Evolutionary conservation across 2,888 invertebrate species (phyloP).

Genomic region (Eudasyphora cyanicolor): DNA sequence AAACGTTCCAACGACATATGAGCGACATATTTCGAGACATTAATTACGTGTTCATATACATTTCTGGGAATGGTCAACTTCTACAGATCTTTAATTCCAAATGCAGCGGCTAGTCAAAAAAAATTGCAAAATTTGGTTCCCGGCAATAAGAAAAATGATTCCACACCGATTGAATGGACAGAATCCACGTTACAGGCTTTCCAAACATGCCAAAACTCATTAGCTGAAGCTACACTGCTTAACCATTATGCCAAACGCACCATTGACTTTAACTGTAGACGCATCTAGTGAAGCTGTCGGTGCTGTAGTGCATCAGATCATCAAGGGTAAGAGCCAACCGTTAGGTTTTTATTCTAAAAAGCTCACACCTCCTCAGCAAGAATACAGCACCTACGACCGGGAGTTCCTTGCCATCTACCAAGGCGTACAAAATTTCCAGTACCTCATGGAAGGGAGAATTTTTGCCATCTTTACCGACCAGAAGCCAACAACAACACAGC

Average conservation of each 20-base stretch:
- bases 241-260: slow-evolving; percentile 43
- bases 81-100: slow-evolving; percentile 56
- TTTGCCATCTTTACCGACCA: too few species aligned
- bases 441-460: too few species aligned
- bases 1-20: slow-evolving; percentile 72
- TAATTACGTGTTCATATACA: too few species aligned
- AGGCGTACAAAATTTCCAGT: too few species aligned
- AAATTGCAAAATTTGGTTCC: too few species aligned
- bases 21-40: slow-evolving; percentile 69
- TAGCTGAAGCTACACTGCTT: slow-evolving; percentile 53
- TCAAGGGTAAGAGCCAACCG: slow-evolving; percentile 42
- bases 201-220: slow-evolving; percentile 42
- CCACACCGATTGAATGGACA: slow-evolving; percentile 47
- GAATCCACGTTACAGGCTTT: slow-evolving; percentile 46
- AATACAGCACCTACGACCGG: slow-evolving; percentile 16
- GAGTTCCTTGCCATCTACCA: background rate
- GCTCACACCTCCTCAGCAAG: background rate
- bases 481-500: background rate
- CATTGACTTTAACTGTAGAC: slow-evolving; percentile 41
- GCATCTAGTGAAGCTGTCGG: slow-evolving; percentile 57
- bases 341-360: slow-evolving; percentile 37
- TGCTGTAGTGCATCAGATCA: slow-evolving; percentile 54
- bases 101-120: too few species aligned
- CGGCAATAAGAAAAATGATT: slow-evolving; percentile 62
- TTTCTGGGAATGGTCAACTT: slow-evolving; percentile 67